Percentiles rank a stretch among this genome's conserved stretches.
phyloP scores from a whole-genome alignment of 1,140 invertebrate genomes.

The Orchestia grillus region DNA sequence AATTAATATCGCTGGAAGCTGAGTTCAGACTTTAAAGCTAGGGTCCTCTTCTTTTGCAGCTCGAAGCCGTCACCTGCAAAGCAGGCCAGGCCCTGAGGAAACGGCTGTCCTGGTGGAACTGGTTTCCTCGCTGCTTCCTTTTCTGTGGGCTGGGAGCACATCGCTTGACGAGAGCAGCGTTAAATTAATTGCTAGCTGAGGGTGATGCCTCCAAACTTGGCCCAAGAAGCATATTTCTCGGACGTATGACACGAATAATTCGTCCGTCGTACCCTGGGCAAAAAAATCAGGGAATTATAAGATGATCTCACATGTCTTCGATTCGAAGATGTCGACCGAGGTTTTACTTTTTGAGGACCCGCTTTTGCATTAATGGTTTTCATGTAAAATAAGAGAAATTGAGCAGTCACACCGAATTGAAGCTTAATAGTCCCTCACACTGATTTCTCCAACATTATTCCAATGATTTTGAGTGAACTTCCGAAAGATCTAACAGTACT shows the following conservation, averaged over 20 bases:
- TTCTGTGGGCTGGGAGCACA: background rate
- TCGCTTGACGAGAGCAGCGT: background rate
- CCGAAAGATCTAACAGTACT: no score
- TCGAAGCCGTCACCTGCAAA: conserved; percentile 9
- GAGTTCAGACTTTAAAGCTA: background rate
- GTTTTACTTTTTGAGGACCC: background rate
- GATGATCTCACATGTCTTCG: background rate
- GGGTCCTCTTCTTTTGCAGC: background rate
- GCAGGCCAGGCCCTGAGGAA: conserved; percentile 22
- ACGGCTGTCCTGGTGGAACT: background rate
- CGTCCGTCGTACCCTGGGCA: background rate
- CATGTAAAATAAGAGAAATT: no score
- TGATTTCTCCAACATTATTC: no score
- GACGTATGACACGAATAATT: background rate
- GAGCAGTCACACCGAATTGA: no score
- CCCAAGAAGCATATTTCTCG: background rate
- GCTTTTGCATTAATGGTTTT: background rate
- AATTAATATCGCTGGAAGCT: background rate
- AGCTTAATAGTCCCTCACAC: no score
- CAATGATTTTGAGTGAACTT: no score
- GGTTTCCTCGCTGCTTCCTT: conserved; percentile 13
- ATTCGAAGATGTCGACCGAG: background rate
- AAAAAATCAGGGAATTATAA: background rate
- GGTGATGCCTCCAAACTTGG: background rate
- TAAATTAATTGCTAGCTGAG: background rate